Evolutionary conservation across 2,888 invertebrate species (phyloP).

Genomic region (Eupithecia insigniata): DNA sequence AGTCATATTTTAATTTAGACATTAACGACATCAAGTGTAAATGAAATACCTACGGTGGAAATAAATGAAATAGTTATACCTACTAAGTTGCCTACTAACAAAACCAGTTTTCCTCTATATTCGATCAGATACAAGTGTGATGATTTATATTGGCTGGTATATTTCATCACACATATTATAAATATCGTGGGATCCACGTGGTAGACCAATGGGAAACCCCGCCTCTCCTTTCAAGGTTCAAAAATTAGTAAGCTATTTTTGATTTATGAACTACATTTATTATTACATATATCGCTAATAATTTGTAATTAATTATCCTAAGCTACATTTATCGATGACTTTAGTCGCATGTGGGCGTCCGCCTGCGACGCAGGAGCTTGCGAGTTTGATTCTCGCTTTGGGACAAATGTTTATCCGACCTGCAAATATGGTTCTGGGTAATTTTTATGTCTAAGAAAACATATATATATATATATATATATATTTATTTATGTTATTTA

Average conservation of each 20-base stretch:
- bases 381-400: neutral
- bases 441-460: too few species aligned
- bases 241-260: neutral
- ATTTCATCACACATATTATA: slow-evolving; percentile 3
- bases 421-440: too few species aligned
- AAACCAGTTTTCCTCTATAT: neutral
- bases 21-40: too few species aligned
- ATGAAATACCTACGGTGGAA: too few species aligned
- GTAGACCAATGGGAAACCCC: neutral
- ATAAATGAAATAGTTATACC: too few species aligned
- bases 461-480: too few species aligned
- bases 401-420: neutral
- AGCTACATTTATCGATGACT: neutral
- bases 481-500: too few species aligned
- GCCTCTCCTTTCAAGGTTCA: slow-evolving; percentile 5
- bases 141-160: neutral
- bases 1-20: too few species aligned
- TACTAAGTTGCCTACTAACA: neutral
- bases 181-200: slow-evolving; percentile 7
- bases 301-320: neutral
- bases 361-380: neutral
- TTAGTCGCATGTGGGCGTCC: neutral
- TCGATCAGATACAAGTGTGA: neutral
- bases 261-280: slow-evolving; percentile 1
- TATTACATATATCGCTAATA: neutral